Percentiles rank a stretch among this genome's conserved stretches.
Conservation (phyloP, 2,113 vertebrate species). For the Suncus etruscus region DNA sequence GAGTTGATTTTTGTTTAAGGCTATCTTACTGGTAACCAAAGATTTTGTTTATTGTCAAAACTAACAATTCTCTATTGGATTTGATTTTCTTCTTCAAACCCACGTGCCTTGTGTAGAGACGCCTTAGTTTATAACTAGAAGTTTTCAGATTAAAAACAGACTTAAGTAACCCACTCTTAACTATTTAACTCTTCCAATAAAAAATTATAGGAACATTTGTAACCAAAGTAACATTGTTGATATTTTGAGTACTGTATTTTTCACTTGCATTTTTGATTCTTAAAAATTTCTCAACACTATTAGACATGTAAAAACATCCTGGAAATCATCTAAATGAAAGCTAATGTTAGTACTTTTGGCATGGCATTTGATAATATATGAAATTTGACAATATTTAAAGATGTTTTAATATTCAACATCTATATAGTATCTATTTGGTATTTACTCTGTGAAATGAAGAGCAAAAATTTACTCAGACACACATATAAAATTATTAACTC, state of each 20-base stretch:
- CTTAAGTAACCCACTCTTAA: not conserved
- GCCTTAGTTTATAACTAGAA: not conserved
- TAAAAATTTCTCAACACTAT: not conserved
- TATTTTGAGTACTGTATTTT: not conserved
- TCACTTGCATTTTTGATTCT: not conserved
- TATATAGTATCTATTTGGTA: constrained; percentile 10
- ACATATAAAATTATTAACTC: constrained; percentile 66
- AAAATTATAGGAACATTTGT: constrained; percentile 20
- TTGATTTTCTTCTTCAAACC: constrained; percentile 51
- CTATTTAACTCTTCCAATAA: not conserved
- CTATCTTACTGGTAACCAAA: not conserved
- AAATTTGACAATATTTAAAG: too few relatives aligned
- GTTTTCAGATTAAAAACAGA: constrained; percentile 15
- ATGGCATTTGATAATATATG: constrained; percentile 64
- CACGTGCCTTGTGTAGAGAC: not conserved
- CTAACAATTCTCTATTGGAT: constrained; percentile 23
- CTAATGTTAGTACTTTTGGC: constrained; percentile 35
- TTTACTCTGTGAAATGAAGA: constrained; percentile 80
- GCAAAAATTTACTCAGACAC: constrained; percentile 65
- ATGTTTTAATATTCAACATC: constrained; percentile 61
- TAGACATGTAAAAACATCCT: not conserved
- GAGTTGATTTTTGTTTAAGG: constrained; percentile 41
- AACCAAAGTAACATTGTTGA: not conserved
- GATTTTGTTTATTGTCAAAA: constrained; percentile 38
- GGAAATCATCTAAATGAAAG: not conserved